Evolutionary conservation across 2,888 invertebrate genomes (phyloP), one percentile per base, ranked within the genome.

Genomic region (Junonia oenone): DNA sequence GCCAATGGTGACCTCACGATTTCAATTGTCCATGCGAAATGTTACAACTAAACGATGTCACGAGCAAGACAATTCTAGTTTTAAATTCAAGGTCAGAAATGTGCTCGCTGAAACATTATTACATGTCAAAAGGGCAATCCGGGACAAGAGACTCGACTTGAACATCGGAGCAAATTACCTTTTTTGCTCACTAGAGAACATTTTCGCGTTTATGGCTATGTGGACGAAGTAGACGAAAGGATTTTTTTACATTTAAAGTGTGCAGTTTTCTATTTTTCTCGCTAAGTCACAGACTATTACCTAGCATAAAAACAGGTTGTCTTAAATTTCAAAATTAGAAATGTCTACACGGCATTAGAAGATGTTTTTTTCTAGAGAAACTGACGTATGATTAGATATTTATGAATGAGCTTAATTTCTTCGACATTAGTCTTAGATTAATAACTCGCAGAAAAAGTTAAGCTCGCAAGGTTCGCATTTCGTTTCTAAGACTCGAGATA

Each of bases 21-120:
- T 89, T 83, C 88, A 85, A 88, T 87, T 87, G 88, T 87, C 88
- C 87, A 85, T 84, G 84, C 83, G 74, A 87, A 88, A 86, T 86
- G 85, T 86, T 85, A 81, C 76, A 75, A 82, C 80, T 81, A 81
- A 87, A 83, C 85, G 83, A 82, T 86, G 86, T 86, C 88, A 83
- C 84, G 86, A 80, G 73, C 75, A 75, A 80, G 75, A 78, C 81
- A 79, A 85, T 85, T 76, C 79, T 75, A 83, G 80, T 81, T 83
- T 81, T 73, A 81, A 78, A 84, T 86, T 83, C 85, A 88, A 88
- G 88, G 88, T 85, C 85, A 81, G 76, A 79, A 78, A 80, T 84
- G 75, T 76, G 74, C 72, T 73, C 64, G 69, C 75, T 73, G 75
- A 77, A 76, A 77, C 72, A 63, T 69, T 67, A 68, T 67, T 66